Base-by-base conservation (phyloP, 2,113 vertebrate species). In the Seriola quinqueradiata region DNA sequence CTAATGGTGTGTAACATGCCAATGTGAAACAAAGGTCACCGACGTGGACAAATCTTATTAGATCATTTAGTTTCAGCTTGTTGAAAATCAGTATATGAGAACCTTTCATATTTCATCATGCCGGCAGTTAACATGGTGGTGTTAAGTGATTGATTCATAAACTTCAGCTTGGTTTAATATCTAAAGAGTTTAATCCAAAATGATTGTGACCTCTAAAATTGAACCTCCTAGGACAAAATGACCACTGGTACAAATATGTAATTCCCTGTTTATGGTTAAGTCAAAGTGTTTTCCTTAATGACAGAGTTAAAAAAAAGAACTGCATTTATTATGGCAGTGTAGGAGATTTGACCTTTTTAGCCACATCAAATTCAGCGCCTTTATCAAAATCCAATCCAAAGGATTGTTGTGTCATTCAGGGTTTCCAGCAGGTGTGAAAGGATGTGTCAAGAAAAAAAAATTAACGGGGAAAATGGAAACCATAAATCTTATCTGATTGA, bases 1-100 rank as follows among this genome's bases (percentile, higher is more conserved):
- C 59, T 86, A 87, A 82, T 86, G 76, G 88, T 48, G 84, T 90
- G 70, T 52, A 75, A 77, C 84, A 68, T 11, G 19, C 84, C 75
- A 67, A 50, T 81, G 78, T 83, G 77, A 89, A 81, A 70, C 85
- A 82, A 86, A 92, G 90, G 83, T 90, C 79, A 88, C 64, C 2
- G 44, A 84, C 75, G 42, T 73, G 69, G 73, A 87, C 75, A 12
- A 83, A n/a, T 70, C 38, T 52, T 75, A 36, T 78, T 75, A 73
- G 69, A 87, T 89, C 10, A 88, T 89, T 90, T 83, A 89, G 60
- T 78, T 73, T 71, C 8, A 21, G 75, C 67, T 23, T 54, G 59
- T 63, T 88, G 28, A 21, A 82, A 76, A 77, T 69, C 57, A 79
- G 74, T 63, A 64, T 52, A 64, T 4, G 10, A 28, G 16, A 75